A percentile compares a stretch with the other conserved stretches of the same genome.
These are phyloP conservation scores for Euplagia quadripunctaria DNA, from an alignment of 2,888 invertebrate species.

Conservation along the genomic window DNA sequence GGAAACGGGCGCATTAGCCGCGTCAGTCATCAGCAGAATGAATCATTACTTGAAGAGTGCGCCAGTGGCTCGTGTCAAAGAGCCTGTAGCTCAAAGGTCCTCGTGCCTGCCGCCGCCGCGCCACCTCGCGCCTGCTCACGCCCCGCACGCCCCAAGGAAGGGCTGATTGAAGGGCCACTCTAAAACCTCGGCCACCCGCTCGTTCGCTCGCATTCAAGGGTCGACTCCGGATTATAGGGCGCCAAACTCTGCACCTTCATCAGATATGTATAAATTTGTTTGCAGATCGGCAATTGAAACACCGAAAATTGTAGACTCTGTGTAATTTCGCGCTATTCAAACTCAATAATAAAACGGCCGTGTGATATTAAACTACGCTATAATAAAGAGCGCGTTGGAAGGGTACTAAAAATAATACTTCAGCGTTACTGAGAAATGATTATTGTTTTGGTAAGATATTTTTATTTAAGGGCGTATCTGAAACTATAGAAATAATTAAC, in stretches of 20 bases:
- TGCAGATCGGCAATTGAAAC: conserved; percentile 76
- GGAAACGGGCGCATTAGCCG: conserved; percentile 82
- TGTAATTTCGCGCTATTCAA: conserved; percentile 79
- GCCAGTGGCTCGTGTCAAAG: conserved; percentile 87
- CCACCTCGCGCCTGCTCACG: conserved; percentile 54
- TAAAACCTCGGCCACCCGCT: conserved; percentile 85
- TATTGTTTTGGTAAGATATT: conserved; percentile 19
- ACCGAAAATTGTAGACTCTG: conserved; percentile 75
- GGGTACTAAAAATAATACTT: conserved; percentile 31
- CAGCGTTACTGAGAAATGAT: conserved; percentile 31
- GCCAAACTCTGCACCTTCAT: conserved; percentile 85
- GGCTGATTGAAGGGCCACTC: conserved; percentile 87
- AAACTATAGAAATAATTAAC: background rate
- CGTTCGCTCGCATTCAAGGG: conserved; percentile 86
- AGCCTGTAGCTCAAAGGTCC: conserved; percentile 85
- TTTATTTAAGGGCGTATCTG: conserved; percentile 2
- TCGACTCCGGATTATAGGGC: conserved; percentile 86
- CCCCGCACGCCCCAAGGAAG: conserved; percentile 76
- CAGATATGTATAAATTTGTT: conserved; percentile 84
- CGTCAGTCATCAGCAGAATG: conserved; percentile 87
- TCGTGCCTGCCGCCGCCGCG: conserved; percentile 64
- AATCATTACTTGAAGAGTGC: conserved; percentile 87
- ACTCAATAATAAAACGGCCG: conserved; percentile 57
- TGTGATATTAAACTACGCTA: conserved; percentile 59
- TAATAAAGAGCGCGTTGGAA: conserved; percentile 43